These are phyloP conservation scores for Narcine bancroftii DNA, from an alignment of 2,113 vertebrate genomes.

Conservation along the genomic window DNA sequence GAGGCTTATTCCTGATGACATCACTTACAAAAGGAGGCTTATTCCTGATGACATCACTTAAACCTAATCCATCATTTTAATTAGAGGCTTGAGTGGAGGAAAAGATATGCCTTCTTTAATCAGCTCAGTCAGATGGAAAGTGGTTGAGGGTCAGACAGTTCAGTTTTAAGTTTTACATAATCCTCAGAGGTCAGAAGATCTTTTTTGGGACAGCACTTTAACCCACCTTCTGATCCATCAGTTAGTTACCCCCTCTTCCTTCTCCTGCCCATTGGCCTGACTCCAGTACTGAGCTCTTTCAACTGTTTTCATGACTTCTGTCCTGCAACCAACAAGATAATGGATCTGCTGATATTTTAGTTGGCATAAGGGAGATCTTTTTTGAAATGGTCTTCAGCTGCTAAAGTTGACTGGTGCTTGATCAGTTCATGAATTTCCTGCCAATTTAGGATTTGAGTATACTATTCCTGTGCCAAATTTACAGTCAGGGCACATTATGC, in stretches of 20 bases:
- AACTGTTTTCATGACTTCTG: neutral
- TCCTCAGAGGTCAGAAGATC: too few species aligned
- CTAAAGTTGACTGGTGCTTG: neutral
- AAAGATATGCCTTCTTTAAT: too few species aligned
- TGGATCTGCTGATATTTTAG: neutral
- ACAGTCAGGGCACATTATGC: neutral
- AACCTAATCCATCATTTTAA: neutral
- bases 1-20: too few species aligned
- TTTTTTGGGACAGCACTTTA: too few species aligned
- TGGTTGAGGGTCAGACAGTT: too few species aligned
- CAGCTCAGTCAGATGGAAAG: too few species aligned
- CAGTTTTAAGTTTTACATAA: too few species aligned
- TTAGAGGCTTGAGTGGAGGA: neutral
- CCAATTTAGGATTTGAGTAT: neutral
- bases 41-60: neutral
- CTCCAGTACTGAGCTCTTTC: too few species aligned
- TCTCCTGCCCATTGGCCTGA: too few species aligned
- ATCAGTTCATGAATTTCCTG: neutral
- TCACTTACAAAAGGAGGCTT: too few species aligned
- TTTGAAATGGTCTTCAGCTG: neutral
- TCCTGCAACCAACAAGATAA: neutral
- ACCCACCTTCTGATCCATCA: too few species aligned
- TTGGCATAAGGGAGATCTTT: neutral
- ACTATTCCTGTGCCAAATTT: neutral
- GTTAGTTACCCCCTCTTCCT: too few species aligned